These are phyloP conservation scores for Dipodomys ordii DNA, from an alignment of 2,113 vertebrate species.

Conservation along the genomic window DNA sequence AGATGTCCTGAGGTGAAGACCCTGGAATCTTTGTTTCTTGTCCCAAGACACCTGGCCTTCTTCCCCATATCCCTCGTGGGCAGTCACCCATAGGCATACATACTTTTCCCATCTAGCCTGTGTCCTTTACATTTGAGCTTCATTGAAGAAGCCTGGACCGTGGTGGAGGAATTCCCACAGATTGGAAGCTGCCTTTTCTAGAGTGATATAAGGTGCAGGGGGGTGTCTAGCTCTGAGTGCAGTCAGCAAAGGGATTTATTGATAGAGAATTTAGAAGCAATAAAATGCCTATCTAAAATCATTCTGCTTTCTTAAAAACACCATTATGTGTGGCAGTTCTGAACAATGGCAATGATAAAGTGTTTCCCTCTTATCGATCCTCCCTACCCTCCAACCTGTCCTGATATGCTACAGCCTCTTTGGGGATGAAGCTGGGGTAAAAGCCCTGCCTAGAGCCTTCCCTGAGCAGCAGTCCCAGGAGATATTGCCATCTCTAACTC, in stretches of 20 bases:
- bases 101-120: not conserved
- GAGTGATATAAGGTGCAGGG: too few relatives aligned
- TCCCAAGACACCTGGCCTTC: not conserved
- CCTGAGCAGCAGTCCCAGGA: not conserved
- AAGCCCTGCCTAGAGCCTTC: not conserved
- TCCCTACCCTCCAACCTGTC: too few relatives aligned
- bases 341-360: not conserved
- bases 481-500: not conserved
- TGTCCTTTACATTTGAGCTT: not conserved
- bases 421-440: not conserved
- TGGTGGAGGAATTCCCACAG: not conserved
- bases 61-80: not conserved
- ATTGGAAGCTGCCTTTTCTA: not conserved
- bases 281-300: not conserved
- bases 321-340: not conserved
- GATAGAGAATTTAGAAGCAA: not conserved
- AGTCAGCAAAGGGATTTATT: not conserved
- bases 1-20: not conserved
- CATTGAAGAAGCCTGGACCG: not conserved
- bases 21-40: not conserved
- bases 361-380: not conserved
- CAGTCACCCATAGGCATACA: not conserved
- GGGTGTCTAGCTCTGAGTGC: not conserved
- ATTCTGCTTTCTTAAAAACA: not conserved
- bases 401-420: not conserved